Evolutionary conservation across 2,797 vertebrate genomes (phyloP).

Genomic region (Sebastes iracundus): DNA sequence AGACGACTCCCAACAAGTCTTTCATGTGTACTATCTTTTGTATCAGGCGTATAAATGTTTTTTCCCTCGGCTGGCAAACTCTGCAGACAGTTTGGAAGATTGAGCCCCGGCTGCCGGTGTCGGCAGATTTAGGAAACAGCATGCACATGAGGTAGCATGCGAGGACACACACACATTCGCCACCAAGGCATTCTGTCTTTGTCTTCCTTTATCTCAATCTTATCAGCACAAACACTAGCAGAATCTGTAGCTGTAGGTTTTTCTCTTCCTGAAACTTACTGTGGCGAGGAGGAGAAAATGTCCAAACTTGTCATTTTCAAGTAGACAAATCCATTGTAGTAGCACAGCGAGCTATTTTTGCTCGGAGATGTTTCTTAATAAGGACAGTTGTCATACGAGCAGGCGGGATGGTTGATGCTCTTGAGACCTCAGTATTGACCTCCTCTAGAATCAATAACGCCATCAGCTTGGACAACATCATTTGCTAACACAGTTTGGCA

Average conservation of each 20-base stretch:
- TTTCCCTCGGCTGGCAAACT: conserved; percentile 39
- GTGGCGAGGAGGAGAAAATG: neutral
- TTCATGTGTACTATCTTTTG: conserved; percentile 59
- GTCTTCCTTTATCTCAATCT: conserved; percentile 17
- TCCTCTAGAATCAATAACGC: conserved; percentile 30
- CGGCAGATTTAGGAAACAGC: conserved; percentile 43
- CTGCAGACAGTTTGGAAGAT: conserved; percentile 56
- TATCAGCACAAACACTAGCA: neutral
- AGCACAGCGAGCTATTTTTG: neutral
- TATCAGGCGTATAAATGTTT: conserved; percentile 57
- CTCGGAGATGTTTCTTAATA: conserved; percentile 4
- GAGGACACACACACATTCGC: neutral
- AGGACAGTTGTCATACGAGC: conserved; percentile 6
- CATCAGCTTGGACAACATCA: neutral
- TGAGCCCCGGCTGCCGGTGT: conserved; percentile 44
- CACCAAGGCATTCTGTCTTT: conserved; percentile 25
- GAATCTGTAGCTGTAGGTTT: conserved; percentile 1
- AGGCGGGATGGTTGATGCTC: neutral
- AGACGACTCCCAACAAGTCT: conserved; percentile 62
- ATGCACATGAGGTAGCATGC: neutral
- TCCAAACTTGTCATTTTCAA: neutral
- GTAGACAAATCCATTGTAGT: neutral
- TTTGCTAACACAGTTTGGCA: conserved; percentile 32
- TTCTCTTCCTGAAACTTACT: neutral
- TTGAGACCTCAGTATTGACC: conserved; percentile 23